Evolutionary conservation across 2,113 vertebrate species (phyloP), one percentile per base, ranked within the genome.

Genomic region (Passer montanus): DNA sequence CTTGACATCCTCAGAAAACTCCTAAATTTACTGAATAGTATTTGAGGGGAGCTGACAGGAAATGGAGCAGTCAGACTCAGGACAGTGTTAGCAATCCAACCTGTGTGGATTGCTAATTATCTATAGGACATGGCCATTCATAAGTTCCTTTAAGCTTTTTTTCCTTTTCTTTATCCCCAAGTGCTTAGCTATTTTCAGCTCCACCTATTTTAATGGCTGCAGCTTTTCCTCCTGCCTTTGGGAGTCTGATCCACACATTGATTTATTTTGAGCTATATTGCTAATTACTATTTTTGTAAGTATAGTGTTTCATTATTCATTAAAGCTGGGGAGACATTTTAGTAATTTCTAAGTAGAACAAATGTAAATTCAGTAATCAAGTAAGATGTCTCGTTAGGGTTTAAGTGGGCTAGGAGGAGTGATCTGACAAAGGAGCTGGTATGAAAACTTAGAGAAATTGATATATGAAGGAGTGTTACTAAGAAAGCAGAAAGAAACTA

Each of bases 191-290:
- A 89, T 91, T 97, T 97, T 95, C 84, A 91, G 74, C 83, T 93
- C 94, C 90, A 63, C 96, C 95, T 96, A 80, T 87, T 84, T 94
- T 87, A 92, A 70, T 78, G 96, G 66, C 93, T 96, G 94, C 82
- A 95, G 95, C 93, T 97, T 97, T 90, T 97, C 77, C 80, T 93
- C 20, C 83, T 97, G 77, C 89, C 78, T 93, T 94, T 95, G 91
- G 72, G 90, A 93, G 47, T 93, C 78, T 87, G 62, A 93, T 95
- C 93, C 53, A 87, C 90, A 83, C 79, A 84, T 37, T 59, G 93
- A 55, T 96, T 97, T 97, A 93, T 96, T 97, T 96, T 97, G 96
- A 93, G 90, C 94, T 97, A 84, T 64, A 88, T 86, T 88, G 90
- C 95, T 97, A 97, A 97, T 97, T 98, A 96, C 80, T 94, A 75